These are phyloP conservation scores for Carpatolechia fugitivella DNA, from an alignment of 2,888 invertebrate genomes.

Conservation along the genomic window DNA sequence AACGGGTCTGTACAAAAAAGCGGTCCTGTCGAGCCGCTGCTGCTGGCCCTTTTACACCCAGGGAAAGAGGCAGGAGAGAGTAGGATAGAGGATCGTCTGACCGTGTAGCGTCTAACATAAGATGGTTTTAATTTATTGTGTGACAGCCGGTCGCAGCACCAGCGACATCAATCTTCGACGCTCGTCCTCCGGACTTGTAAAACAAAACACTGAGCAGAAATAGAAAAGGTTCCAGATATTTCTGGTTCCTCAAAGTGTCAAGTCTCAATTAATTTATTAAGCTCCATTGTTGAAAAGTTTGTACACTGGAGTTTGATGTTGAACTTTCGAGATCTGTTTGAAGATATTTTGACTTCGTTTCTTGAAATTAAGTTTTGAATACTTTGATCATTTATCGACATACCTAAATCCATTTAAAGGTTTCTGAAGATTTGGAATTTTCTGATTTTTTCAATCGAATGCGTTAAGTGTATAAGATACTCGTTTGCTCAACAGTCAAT, in stretches of 20 bases:
- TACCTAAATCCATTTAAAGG: too few species aligned
- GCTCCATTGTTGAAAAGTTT: background rate
- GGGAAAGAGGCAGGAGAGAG: slow-evolving; percentile 47
- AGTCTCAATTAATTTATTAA: slow-evolving; percentile 8
- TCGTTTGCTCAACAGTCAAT: too few species aligned
- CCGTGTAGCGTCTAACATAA: slow-evolving; percentile 64
- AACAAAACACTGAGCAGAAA: slow-evolving; percentile 5
- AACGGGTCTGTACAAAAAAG: slow-evolving; percentile 74
- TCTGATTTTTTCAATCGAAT: too few species aligned
- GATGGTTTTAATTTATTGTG: slow-evolving; percentile 74
- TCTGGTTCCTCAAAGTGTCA: slow-evolving; percentile 3
- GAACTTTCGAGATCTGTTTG: background rate
- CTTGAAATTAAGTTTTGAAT: slow-evolving; percentile 11
- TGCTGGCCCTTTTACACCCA: slow-evolving; percentile 57
- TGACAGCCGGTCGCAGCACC: slow-evolving; percentile 64
- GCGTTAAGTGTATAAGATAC: too few species aligned
- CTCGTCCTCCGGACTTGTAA: slow-evolving; percentile 3
- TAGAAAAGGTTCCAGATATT: slow-evolving; percentile 3
- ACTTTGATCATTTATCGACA: background rate
- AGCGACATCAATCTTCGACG: slow-evolving; percentile 68
- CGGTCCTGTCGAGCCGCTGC: slow-evolving; percentile 50
- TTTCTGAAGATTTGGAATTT: too few species aligned
- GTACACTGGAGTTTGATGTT: background rate
- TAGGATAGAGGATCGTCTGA: slow-evolving; percentile 58
- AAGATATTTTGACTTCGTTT: slow-evolving; percentile 15